Conservation (phyloP, 2,113 vertebrate species). For the Polyodon spathula region DNA sequence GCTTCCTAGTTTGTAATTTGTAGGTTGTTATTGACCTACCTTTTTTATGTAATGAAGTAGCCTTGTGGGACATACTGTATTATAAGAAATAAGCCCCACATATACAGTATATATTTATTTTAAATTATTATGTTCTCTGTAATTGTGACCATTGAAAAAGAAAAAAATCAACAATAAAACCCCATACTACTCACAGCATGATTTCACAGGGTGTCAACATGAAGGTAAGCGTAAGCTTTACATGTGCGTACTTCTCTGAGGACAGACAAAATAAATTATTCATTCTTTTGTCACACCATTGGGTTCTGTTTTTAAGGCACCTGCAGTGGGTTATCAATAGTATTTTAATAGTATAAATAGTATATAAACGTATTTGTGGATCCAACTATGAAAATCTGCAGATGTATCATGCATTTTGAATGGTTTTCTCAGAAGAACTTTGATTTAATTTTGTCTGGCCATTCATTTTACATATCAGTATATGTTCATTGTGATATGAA, state of each 20-base stretch:
- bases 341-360: too few relatives aligned
- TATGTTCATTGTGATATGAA: too few relatives aligned
- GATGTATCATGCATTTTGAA: too few relatives aligned
- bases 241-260: background rate
- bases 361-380: too few relatives aligned
- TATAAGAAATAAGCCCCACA: conserved; percentile 17
- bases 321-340: too few relatives aligned
- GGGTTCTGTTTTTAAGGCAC: too few relatives aligned
- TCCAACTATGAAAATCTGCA: too few relatives aligned
- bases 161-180: conserved; percentile 18
- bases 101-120: conserved; percentile 18
- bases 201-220: too few relatives aligned
- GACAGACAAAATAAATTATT: background rate
- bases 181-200: background rate
- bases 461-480: too few relatives aligned
- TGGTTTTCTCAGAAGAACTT: too few relatives aligned
- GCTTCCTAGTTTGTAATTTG: conserved; percentile 35
- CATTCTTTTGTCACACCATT: background rate
- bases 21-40: conserved; percentile 22
- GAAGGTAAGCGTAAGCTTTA: conserved; percentile 17
- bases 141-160: conserved; percentile 27
- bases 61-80: conserved; percentile 29
- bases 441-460: too few relatives aligned
- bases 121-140: conserved; percentile 20
- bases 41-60: conserved; percentile 32